Conservation (phyloP, 2,888 invertebrate species). For the Quadroppia sp. region DNA sequence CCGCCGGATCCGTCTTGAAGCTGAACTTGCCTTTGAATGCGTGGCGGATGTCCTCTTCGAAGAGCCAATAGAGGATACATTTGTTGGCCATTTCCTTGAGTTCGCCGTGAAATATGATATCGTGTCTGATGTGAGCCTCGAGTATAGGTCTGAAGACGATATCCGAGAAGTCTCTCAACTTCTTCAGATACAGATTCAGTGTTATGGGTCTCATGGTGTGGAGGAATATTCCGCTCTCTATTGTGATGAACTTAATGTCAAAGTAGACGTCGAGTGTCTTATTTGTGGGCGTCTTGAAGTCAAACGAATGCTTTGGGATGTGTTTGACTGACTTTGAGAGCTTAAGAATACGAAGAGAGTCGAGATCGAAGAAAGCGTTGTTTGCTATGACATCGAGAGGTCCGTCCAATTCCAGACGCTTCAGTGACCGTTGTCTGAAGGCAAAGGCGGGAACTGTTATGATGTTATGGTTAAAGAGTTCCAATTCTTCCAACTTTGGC, state of each 20-base stretch:
- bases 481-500: slow-evolving; percentile 36
- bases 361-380: slow-evolving; percentile 39
- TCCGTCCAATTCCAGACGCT: slow-evolving; percentile 35
- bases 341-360: slow-evolving; percentile 31
- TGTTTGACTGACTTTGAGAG: slow-evolving; percentile 30
- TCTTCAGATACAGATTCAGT: slow-evolving; percentile 39
- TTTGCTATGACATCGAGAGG: slow-evolving; percentile 35
- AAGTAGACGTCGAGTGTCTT: slow-evolving; percentile 41
- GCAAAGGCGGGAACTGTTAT: slow-evolving; percentile 30
- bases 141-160: slow-evolving; percentile 31
- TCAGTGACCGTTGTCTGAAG: slow-evolving; percentile 27
- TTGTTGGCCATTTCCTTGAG: slow-evolving; percentile 36
- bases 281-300: slow-evolving; percentile 28
- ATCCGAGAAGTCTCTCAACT: slow-evolving; percentile 28
- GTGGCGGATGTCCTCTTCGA: background rate
- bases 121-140: slow-evolving; percentile 29
- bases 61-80: slow-evolving; percentile 38
- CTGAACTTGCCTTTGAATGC: slow-evolving; percentile 34
- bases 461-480: slow-evolving; percentile 35
- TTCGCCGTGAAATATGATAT: slow-evolving; percentile 40
- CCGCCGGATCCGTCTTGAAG: slow-evolving; percentile 39
- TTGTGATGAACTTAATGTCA: slow-evolving; percentile 34
- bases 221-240: slow-evolving; percentile 35
- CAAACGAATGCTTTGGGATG: slow-evolving; percentile 38
- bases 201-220: slow-evolving; percentile 34